Evolutionary conservation across 2,888 invertebrate genomes (phyloP), one percentile per base, ranked within the genome.

Genomic region (Epinotia ramella): DNA sequence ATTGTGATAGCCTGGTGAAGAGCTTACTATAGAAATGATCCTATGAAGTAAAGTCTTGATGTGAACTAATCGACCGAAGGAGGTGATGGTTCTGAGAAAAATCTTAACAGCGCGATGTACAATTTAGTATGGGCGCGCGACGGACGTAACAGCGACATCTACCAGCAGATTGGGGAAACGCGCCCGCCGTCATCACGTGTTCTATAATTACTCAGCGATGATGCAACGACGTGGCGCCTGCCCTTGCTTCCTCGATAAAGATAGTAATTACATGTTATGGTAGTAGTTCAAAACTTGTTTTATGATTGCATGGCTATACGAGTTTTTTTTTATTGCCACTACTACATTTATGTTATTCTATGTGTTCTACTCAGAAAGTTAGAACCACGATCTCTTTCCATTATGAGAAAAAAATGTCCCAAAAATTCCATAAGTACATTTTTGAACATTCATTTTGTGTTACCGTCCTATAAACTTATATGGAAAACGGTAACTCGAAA

Each of bases 1-100:
- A 33, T 64, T 64, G 64, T 64, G 64, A 64, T 28, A 24, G 64
- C 28, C 64, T 64, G 59, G 59, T 60, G 59, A 60, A 60, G 59
- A 60, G 59, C 59, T 60, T 60, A 60, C 59, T 60, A 60, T 64
- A 64, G 64, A 64, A 64, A 64, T 64, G 64, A 64, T 64, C 64
- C 64, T 64, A 64, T 64, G 64, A 53, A 53, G 53, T 53, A 53
- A 53, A 13, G 53, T 53, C 53, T 53, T 53, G n/a, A n/a, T 7
- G 1, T 7, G 2, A 5, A n/a, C 5, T 7, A n/a, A n/a, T n/a
- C n/a, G 53, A n/a, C 4, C n/a, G 7, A 16, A 6, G n/a, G n/a
- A 6, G 0, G n/a, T 53, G 7, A 53, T 53, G 53, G n/a, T 53
- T 53, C 53, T 53, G 7, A 6, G 53, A 53, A 53, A 53, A 53